These are phyloP conservation scores for Nothoprocta pentlandii DNA, from an alignment of 2,113 vertebrate genomes.

Conservation along the genomic window DNA sequence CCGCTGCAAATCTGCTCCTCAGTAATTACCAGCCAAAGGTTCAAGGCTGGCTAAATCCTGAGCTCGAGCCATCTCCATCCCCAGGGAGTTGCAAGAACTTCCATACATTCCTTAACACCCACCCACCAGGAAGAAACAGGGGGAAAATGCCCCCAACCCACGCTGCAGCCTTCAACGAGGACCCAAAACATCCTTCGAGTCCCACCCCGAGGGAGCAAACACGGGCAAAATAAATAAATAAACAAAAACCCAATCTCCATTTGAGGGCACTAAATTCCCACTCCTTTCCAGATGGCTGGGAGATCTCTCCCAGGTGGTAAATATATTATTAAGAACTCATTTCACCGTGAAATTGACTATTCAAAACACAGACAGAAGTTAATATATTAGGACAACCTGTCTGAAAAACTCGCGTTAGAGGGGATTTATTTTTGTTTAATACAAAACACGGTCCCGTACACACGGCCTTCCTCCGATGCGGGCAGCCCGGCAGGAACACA, in stretches of 20 bases:
- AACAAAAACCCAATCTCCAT: slow-evolving; percentile 78
- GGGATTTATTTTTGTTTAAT: slow-evolving; percentile 86
- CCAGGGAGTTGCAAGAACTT: not conserved
- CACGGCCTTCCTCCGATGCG: slow-evolving; percentile 44
- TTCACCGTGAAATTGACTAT: slow-evolving; percentile 90
- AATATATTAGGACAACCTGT: slow-evolving; percentile 89
- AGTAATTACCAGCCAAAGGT: slow-evolving; percentile 49
- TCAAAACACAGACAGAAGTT: slow-evolving; percentile 88
- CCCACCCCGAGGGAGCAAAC: not conserved
- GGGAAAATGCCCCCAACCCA: not conserved
- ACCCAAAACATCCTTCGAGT: not conserved
- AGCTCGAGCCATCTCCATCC: not conserved
- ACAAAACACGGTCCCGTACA: slow-evolving; percentile 70
- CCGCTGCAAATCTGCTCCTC: slow-evolving; percentile 54
- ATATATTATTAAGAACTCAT: slow-evolving; percentile 91
- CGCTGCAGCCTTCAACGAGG: accelerated
- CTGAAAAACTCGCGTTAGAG: slow-evolving; percentile 81
- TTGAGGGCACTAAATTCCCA: slow-evolving; percentile 82
- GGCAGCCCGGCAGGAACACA: slow-evolving; percentile 27
- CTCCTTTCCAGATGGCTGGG: slow-evolving; percentile 86
- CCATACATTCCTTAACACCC: not conserved
- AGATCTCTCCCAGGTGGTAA: slow-evolving; percentile 89
- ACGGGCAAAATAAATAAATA: slow-evolving; percentile 75
- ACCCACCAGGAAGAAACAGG: accelerated
- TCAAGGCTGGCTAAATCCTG: slow-evolving; percentile 56